phyloP scores from a whole-genome alignment of 2,888 invertebrate species.

The Eupelmus urozonus region DNA sequence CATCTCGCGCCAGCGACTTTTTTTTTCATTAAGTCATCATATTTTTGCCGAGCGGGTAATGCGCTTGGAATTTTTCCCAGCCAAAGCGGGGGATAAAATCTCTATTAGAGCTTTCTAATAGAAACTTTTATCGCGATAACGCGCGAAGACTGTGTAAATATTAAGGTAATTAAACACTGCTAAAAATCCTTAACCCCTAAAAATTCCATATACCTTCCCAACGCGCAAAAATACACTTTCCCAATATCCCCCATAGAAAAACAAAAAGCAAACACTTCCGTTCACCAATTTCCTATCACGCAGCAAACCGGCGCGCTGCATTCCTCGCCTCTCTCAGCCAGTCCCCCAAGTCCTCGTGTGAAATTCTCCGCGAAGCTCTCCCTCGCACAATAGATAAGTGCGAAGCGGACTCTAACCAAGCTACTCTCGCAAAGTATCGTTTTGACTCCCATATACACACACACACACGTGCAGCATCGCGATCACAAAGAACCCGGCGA shows the following conservation, averaged over 20 bases:
- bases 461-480: not conserved
- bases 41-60: not conserved
- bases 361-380: conserved; percentile 8
- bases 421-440: not conserved
- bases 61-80: not conserved
- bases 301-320: too few species aligned
- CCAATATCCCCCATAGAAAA: too few species aligned
- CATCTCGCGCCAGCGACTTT: not conserved
- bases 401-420: conserved; percentile 33
- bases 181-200: too few species aligned
- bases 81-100: conserved; percentile 34
- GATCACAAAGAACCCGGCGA: conserved; percentile 1
- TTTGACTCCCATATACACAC: not conserved
- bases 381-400: conserved; percentile 24
- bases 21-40: not conserved
- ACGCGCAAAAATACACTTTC: too few species aligned
- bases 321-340: too few species aligned
- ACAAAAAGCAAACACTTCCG: too few species aligned
- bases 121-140: conserved; percentile 27
- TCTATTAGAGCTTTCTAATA: conserved; percentile 35
- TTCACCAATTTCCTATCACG: too few species aligned
- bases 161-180: too few species aligned
- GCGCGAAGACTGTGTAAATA: too few species aligned
- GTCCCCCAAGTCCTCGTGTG: conserved; percentile 4
- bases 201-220: too few species aligned